phyloP scores from a whole-genome alignment of 2,888 invertebrate genomes.

The Lithophane leautieri region DNA sequence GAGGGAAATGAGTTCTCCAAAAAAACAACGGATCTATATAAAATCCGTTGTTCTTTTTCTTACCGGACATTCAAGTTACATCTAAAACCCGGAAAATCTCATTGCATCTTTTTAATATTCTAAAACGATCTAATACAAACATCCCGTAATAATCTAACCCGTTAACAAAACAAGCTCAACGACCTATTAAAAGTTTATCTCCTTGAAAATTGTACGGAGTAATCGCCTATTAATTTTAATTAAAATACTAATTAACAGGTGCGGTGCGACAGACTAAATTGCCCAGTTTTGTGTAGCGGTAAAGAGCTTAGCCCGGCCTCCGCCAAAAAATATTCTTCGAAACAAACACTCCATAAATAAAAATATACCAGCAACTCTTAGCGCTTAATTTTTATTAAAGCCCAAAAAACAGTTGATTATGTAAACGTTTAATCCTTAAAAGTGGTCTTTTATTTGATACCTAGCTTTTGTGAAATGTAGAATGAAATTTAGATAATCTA shows the following conservation, averaged over 20 bases:
- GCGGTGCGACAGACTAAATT: conserved; percentile 83
- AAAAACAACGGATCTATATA: too few relatives aligned
- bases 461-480: conserved; percentile 62
- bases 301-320: conserved; percentile 80
- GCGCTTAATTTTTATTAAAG: conserved; percentile 75
- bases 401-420: conserved; percentile 79
- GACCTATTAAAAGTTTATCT: conserved; percentile 73
- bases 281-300: conserved; percentile 76
- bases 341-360: conserved; percentile 83
- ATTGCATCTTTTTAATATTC: background rate
- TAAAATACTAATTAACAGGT: conserved; percentile 86
- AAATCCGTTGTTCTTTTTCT: background rate
- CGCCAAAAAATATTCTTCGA: conserved; percentile 80
- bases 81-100: background rate
- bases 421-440: conserved; percentile 77
- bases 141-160: conserved; percentile 48
- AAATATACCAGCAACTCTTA: conserved; percentile 76
- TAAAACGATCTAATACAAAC: conserved; percentile 38
- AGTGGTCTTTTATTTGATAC: conserved; percentile 60
- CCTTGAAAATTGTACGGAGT: conserved; percentile 78
- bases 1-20: too few relatives aligned
- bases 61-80: background rate
- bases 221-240: conserved; percentile 88
- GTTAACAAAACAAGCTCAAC: conserved; percentile 62
- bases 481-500: conserved; percentile 63